A percentile compares a stretch with the other conserved stretches of the same genome.
These are phyloP conservation scores for Echinarachnius parma DNA, from an alignment of 53 echinoderm and acorn worm genomes.

Conservation along the genomic window DNA sequence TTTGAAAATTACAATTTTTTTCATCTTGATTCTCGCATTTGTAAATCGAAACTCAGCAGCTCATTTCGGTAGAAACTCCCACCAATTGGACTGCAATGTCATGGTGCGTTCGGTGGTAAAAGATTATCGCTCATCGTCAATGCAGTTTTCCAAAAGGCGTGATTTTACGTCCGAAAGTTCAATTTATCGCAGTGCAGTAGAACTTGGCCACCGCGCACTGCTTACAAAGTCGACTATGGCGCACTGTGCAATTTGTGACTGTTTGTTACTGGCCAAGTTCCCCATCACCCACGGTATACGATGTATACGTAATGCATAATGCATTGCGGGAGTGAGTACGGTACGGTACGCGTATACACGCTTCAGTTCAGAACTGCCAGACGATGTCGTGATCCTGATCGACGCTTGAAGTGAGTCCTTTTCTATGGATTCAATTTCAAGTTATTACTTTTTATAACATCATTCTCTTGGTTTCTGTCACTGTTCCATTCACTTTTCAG, in stretches of 20 bases:
- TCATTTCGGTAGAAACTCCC: no score
- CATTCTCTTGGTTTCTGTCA: neutral
- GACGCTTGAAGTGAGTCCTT: neutral
- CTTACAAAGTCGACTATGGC: neutral
- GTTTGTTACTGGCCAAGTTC: conserved; percentile 7
- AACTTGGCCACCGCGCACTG: conserved; percentile 14
- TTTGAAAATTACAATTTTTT: no score
- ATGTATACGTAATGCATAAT: conserved; percentile 11
- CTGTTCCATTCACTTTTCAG: neutral
- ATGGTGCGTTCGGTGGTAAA: no score
- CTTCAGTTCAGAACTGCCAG: conserved; percentile 11
- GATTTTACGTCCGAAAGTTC: conserved; percentile 14
- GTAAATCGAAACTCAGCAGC: no score
- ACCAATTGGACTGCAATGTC: no score
- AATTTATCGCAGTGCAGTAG: conserved; percentile 12
- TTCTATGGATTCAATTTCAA: neutral
- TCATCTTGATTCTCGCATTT: no score
- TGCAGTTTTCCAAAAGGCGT: conserved; percentile 14
- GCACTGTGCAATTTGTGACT: conserved; percentile 11
- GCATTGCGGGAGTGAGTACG: conserved; percentile 14
- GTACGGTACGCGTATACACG: conserved; percentile 1
- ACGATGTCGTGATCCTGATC: conserved; percentile 8
- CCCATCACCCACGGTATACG: conserved; percentile 11
- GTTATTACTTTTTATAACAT: neutral
- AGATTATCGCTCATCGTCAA: no score